These are phyloP conservation scores for Rhodinocichla rosea DNA, from an alignment of 2,113 vertebrate genomes.

Conservation along the genomic window DNA sequence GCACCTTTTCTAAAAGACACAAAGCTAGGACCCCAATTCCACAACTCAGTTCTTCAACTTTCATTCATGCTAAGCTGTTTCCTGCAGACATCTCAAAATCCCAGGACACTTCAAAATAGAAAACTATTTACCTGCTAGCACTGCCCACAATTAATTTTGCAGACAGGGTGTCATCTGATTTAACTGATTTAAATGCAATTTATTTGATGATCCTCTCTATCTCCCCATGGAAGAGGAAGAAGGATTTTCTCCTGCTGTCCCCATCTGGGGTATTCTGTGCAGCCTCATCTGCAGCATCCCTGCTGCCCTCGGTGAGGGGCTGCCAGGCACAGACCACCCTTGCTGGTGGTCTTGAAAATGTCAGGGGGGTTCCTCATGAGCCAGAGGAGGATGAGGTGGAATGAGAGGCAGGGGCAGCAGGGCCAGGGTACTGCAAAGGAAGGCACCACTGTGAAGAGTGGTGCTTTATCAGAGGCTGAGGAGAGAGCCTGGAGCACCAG, in stretches of 20 bases:
- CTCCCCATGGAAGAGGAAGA: neutral
- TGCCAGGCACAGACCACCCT: neutral
- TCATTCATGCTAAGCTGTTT: neutral
- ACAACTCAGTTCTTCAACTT: neutral
- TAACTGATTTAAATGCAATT: neutral
- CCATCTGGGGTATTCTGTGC: neutral
- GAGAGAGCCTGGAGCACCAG: neutral
- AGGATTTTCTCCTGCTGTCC: neutral
- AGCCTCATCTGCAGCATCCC: neutral
- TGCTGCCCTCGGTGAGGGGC: neutral
- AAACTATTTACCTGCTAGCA: neutral
- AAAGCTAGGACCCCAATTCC: neutral
- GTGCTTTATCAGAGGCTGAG: neutral
- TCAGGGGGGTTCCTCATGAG: neutral
- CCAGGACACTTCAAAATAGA: neutral
- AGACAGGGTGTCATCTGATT: neutral
- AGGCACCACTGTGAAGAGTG: fast-evolving
- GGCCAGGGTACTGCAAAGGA: neutral
- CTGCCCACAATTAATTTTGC: neutral
- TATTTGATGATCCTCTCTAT: neutral
- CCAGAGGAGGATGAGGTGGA: neutral
- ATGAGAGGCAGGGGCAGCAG: neutral
- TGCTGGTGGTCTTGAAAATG: neutral
- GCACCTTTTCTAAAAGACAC: neutral
- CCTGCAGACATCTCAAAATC: neutral